phyloP scores from a whole-genome alignment of 2,797 vertebrate species.

The Phataginus tricuspis region DNA sequence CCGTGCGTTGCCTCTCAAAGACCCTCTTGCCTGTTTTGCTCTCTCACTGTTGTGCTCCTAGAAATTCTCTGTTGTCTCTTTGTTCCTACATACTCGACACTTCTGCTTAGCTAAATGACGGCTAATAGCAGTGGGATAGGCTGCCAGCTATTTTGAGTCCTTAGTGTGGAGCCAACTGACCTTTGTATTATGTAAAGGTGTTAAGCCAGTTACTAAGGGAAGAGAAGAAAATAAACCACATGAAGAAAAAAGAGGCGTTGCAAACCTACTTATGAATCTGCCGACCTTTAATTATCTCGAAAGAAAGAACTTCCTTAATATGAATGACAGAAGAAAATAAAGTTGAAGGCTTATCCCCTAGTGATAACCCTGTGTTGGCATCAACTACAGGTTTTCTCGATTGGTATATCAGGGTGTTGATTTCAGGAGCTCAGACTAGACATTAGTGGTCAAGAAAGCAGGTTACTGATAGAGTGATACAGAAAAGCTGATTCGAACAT shows the following conservation, averaged over 20 bases:
- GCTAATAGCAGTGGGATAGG: constrained; percentile 34
- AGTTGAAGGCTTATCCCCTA: constrained; percentile 39
- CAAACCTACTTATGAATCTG: constrained; percentile 35
- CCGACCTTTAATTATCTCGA: constrained; percentile 58
- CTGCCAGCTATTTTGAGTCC: constrained; percentile 27
- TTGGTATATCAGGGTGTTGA: constrained; percentile 3
- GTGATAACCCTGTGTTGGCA: constrained; percentile 25
- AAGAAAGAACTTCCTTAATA: constrained; percentile 64
- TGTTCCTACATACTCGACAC: constrained; percentile 12
- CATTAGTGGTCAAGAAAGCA: constrained; percentile 32
- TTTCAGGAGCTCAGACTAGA: constrained; percentile 57
- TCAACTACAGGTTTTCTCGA: constrained; percentile 18
- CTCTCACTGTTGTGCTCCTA: background rate
- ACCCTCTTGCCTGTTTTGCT: background rate
- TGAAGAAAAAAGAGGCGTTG: constrained; percentile 55
- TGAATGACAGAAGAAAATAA: constrained; percentile 17
- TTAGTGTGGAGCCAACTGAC: background rate
- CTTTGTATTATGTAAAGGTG: constrained; percentile 61
- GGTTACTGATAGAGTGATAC: background rate
- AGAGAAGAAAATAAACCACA: constrained; percentile 65
- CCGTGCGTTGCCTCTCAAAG: background rate
- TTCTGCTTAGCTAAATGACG: background rate
- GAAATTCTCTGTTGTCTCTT: background rate
- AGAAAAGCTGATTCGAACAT: background rate
- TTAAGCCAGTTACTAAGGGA: constrained; percentile 62